These are phyloP conservation scores for Phyllotis vaccarum DNA, from an alignment of 2,797 vertebrate species.

Conservation along the genomic window DNA sequence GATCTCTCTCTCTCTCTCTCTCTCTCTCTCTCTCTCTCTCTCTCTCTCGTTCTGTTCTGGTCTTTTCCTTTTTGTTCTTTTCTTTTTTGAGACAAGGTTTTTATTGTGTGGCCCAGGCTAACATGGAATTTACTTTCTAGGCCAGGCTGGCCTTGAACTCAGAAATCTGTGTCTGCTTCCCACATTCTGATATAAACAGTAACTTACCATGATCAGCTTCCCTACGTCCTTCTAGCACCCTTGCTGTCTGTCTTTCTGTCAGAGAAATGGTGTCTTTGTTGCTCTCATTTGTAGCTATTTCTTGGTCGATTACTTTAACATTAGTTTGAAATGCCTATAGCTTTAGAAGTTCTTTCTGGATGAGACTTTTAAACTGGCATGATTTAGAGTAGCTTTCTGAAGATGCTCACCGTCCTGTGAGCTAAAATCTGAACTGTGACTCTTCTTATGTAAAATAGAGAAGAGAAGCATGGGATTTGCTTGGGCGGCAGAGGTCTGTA, in stretches of 20 bases:
- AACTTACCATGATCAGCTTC: not conserved
- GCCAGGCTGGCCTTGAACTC: not conserved
- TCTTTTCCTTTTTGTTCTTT: not conserved
- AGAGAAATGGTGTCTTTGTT: not conserved
- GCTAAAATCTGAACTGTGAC: not conserved
- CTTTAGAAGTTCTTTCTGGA: conserved; percentile 20
- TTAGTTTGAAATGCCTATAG: not conserved
- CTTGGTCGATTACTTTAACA: conserved; percentile 18
- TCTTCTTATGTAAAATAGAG: conserved; percentile 38
- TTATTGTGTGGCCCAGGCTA: not conserved
- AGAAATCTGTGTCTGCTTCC: not conserved
- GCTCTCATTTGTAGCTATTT: conserved; percentile 27
- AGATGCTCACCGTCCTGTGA: not conserved
- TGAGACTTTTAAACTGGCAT: not conserved
- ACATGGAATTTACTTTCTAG: not conserved
- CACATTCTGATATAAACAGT: not conserved
- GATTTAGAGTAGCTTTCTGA: not conserved
- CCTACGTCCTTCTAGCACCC: no score
- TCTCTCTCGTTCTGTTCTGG: no score
- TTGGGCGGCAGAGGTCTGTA: not conserved
- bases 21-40: not conserved
- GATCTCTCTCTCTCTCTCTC: not conserved
- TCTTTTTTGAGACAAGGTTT: not conserved
- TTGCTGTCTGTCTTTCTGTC: not conserved
- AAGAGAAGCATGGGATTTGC: not conserved